Evolutionary conservation across 2,888 invertebrate genomes (phyloP).

Genomic region (Andrena bucephala): DNA sequence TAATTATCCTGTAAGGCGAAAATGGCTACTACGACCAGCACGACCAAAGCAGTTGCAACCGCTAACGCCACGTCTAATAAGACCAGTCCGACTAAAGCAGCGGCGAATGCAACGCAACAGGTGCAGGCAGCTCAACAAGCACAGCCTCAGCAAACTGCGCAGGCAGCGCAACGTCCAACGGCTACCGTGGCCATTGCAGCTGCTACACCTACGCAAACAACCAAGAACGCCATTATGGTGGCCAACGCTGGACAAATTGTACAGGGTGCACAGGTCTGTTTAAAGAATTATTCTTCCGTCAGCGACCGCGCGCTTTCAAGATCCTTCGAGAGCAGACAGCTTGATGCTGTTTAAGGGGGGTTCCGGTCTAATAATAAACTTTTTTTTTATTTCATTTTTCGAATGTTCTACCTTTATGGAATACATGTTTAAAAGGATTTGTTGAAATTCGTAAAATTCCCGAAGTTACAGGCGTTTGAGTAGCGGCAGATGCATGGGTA

Average conservation of each 20-base stretch:
- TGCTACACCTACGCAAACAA: slow-evolving; percentile 68
- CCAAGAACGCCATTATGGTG: slow-evolving; percentile 80
- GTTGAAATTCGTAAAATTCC: too few relatives aligned
- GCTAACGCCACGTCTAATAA: slow-evolving; percentile 46
- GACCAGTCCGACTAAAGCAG: slow-evolving; percentile 75
- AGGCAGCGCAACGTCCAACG: slow-evolving; percentile 74
- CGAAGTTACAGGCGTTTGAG: too few relatives aligned
- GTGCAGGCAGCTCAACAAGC: slow-evolving; percentile 72
- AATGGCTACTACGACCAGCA: slow-evolving; percentile 73
- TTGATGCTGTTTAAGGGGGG: too few relatives aligned
- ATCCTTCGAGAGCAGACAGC: too few relatives aligned
- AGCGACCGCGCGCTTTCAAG: too few relatives aligned
- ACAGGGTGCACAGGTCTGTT: slow-evolving; percentile 72
- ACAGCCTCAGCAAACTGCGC: slow-evolving; percentile 67
- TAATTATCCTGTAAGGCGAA: slow-evolving; percentile 65
- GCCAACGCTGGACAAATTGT: slow-evolving; percentile 82
- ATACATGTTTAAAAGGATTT: too few relatives aligned
- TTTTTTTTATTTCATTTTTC: too few relatives aligned
- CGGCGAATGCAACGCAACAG: slow-evolving; percentile 77
- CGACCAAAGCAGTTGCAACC: slow-evolving; percentile 50
- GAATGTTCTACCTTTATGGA: too few relatives aligned
- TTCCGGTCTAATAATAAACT: too few relatives aligned
- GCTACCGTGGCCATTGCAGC: slow-evolving; percentile 71
- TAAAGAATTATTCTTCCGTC: background rate
- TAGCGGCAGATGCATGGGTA: too few relatives aligned